These are phyloP conservation scores for Dipus sagitta DNA, from an alignment of 2,797 vertebrate species.

Conservation along the genomic window DNA sequence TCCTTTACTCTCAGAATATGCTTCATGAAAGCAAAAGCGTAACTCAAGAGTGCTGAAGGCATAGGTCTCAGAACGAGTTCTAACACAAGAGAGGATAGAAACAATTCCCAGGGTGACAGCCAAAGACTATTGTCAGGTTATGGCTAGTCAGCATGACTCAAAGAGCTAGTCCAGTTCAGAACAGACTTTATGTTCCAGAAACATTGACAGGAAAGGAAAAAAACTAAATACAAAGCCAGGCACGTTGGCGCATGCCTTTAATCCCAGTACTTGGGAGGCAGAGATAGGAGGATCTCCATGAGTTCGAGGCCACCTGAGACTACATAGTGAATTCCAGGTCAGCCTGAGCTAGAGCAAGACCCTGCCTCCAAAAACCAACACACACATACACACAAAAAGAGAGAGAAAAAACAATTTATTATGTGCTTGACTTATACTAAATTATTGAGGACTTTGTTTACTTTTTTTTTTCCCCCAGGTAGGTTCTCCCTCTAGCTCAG, in stretches of 20 bases:
- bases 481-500: no score
- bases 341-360: no score
- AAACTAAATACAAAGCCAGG: not conserved
- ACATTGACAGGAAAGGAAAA: not conserved
- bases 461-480: not conserved
- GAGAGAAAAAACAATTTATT: not conserved
- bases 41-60: not conserved
- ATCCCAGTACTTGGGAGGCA: no score
- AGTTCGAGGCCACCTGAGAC: no score
- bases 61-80: not conserved
- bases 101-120: not conserved
- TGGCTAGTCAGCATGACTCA: not conserved
- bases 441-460: not conserved
- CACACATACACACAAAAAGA: not conserved
- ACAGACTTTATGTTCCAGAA: not conserved
- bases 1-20: not conserved
- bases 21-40: constrained; percentile 25
- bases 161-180: not conserved
- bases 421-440: not conserved
- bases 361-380: no score
- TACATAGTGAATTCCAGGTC: no score
- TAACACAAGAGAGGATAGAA: not conserved
- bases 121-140: not conserved
- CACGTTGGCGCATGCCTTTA: no score
- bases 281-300: no score